These are phyloP conservation scores for Canis aureus DNA, from an alignment of 2,113 vertebrate species.

Conservation along the genomic window DNA sequence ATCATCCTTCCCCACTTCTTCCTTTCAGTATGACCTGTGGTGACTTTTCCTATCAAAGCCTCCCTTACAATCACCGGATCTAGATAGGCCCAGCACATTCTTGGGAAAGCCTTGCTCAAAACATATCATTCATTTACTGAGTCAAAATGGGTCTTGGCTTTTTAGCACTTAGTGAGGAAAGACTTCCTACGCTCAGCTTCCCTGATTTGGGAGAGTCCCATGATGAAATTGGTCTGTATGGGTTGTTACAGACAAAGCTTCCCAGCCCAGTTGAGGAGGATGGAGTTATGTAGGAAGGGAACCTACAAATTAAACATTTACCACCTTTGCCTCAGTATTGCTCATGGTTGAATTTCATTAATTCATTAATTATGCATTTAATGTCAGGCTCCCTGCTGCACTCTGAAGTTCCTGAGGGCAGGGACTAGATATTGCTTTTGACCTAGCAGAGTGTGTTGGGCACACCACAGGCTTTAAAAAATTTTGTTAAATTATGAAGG, in stretches of 20 bases:
- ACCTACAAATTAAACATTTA: not conserved
- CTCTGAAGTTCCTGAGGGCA: not conserved
- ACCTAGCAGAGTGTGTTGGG: not conserved
- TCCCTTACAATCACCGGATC: not conserved
- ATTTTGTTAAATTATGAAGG: not conserved
- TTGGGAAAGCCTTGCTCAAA: not conserved
- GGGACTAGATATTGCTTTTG: not conserved
- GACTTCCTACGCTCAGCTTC: not conserved
- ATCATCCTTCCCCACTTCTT: not conserved
- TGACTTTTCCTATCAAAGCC: not conserved
- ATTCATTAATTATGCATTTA: not conserved
- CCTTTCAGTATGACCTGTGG: not conserved
- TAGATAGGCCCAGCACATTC: not conserved
- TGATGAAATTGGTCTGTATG: not conserved
- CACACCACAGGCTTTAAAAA: not conserved
- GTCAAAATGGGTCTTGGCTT: not conserved
- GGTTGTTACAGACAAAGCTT: not conserved
- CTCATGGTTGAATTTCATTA: not conserved
- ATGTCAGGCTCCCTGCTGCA: not conserved
- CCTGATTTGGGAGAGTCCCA: not conserved
- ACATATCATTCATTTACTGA: not conserved
- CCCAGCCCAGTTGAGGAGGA: not conserved
- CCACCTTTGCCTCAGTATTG: not conserved
- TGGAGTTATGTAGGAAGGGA: not conserved
- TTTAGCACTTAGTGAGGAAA: not conserved